Evolutionary conservation across 2,797 vertebrate species (phyloP), one percentile per base, ranked within the genome.

Genomic region (Prunella strophiata): DNA sequence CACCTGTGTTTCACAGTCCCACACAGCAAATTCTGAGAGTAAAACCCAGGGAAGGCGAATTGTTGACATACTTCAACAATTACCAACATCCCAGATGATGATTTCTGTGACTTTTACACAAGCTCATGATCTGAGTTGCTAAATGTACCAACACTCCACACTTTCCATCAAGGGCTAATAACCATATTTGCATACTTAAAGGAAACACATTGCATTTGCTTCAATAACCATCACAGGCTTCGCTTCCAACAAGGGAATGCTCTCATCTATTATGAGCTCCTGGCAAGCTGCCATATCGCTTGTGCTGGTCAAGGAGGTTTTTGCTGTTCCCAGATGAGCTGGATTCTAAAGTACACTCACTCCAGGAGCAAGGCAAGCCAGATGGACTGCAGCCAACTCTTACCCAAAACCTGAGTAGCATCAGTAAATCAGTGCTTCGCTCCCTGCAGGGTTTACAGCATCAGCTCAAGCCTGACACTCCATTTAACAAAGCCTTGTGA

Each of bases 291-390:
- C 88, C 93, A 54, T n/a, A 89, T 50, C 42, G 14, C 68, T 85
- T 74, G 61, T 61, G 47, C 29, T 92, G 95, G 93, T 94, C 95
- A 94, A 94, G 76, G 66, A 94, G 82, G 29, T 81, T 93, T 93
- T 57, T 77, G 82, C 89, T 77, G 66, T 68, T 93, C 93, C 88
- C 95, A 94, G 70, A 95, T 83, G 96, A 96, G 73, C 27, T 62
- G 54, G 30, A 51, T 58, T 94, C 65, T 72, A 34, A 94, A 86
- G 70, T 48, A 62, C 2, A 3, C 54, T 83, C 79, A 59, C 50
- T 89, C 68, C 62, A 78, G 0, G 0, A 83, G 61, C 65, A 80
- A 92, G 54, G 50, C 78, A 72, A 79, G 66, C 62, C 89, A 94
- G 79, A 80, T 86, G 96, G 94, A 94, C 66, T 51, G 55, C 73